phyloP scores from a whole-genome alignment of 2,113 vertebrate genomes.

The Amphiprion percula region DNA sequence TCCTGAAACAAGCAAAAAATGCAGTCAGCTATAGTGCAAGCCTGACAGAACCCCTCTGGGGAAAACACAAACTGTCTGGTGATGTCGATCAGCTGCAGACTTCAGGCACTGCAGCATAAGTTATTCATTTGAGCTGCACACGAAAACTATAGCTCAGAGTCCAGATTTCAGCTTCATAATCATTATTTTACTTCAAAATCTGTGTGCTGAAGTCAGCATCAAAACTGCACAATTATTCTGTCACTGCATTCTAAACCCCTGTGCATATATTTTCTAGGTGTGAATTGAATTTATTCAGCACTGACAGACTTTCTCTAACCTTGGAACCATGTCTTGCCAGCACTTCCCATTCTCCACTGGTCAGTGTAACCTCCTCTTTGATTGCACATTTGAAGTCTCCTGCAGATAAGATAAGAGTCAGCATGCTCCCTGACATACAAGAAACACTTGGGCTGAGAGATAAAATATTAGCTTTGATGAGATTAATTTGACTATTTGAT shows the following conservation, averaged over 20 bases:
- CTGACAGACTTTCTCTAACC: slow-evolving; percentile 75
- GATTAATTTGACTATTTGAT: too few species aligned
- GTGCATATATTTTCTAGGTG: not conserved
- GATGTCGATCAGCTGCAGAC: not conserved
- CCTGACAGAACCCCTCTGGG: not conserved
- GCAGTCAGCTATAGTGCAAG: not conserved
- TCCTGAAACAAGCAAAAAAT: slow-evolving; percentile 13
- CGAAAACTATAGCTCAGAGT: not conserved
- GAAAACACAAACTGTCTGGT: not conserved
- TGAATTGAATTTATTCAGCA: not conserved
- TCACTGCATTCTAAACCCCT: not conserved
- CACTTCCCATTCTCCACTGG: slow-evolving; percentile 96
- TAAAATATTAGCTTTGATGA: not conserved
- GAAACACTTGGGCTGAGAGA: slow-evolving; percentile 1
- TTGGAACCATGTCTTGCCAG: slow-evolving; percentile 94
- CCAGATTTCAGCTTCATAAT: not conserved
- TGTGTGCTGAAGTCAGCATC: not conserved
- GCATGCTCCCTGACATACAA: not conserved
- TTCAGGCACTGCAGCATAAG: not conserved
- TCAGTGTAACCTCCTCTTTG: slow-evolving; percentile 92
- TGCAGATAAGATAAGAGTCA: slow-evolving; percentile 56
- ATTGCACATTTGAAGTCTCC: slow-evolving; percentile 94
- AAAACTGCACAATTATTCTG: not conserved
- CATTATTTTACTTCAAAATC: not conserved
- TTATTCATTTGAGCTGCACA: not conserved